phyloP scores from a whole-genome alignment of 2,113 vertebrate genomes.

The Podarcis cretensis region DNA sequence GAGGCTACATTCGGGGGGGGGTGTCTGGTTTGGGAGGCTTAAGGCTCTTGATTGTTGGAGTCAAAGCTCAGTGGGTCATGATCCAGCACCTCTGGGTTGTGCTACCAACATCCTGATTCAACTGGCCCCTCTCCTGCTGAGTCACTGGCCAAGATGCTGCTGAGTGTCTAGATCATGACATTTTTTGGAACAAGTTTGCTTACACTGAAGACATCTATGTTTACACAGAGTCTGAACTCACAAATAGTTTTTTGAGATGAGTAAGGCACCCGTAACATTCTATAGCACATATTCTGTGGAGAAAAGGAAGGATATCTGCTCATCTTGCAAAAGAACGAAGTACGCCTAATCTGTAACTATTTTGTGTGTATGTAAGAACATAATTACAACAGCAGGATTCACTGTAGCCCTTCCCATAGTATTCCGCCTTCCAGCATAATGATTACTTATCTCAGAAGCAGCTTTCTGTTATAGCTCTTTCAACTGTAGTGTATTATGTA shows the following conservation, averaged over 20 bases:
- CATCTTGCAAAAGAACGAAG: not conserved
- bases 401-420: not conserved
- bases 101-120: not conserved
- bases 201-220: too few species aligned
- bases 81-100: not conserved
- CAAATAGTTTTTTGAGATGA: not conserved
- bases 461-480: not conserved
- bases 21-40: not conserved
- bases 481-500: not conserved
- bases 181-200: not conserved
- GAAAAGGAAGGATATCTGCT: not conserved
- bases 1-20: not conserved
- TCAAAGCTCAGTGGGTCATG: not conserved
- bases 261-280: not conserved
- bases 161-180: not conserved
- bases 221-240: not conserved
- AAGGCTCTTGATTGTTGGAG: not conserved
- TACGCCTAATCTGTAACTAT: not conserved
- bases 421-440: not conserved
- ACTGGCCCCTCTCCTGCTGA: not conserved
- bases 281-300: not conserved
- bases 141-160: not conserved
- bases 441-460: not conserved
- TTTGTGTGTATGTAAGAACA: not conserved
- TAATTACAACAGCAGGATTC: not conserved